Percentiles rank a stretch among this genome's conserved stretches.
phyloP scores from a whole-genome alignment of 2,113 vertebrate genomes.

The Trinectes maculatus region DNA sequence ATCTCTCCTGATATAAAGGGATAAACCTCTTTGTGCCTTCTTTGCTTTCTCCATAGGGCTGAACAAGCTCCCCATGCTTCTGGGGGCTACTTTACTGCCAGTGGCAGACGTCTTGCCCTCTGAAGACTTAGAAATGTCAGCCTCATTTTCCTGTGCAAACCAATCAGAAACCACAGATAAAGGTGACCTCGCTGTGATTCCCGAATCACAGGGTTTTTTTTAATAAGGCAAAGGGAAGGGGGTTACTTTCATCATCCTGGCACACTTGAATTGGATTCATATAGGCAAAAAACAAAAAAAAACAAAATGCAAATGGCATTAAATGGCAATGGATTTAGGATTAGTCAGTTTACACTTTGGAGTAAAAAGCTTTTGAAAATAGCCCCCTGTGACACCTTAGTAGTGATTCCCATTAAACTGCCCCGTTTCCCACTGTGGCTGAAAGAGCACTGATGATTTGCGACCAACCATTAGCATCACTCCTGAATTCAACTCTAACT shows the following conservation, averaged over 20 bases:
- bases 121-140: slow-evolving; percentile 74
- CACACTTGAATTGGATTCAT: slow-evolving; percentile 28
- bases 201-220: slow-evolving; percentile 43
- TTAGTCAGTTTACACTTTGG: slow-evolving; percentile 76
- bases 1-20: slow-evolving; percentile 38
- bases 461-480: slow-evolving; percentile 48
- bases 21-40: slow-evolving; percentile 73
- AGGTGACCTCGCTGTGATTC: slow-evolving; percentile 74
- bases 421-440: slow-evolving; percentile 2
- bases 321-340: slow-evolving; percentile 30
- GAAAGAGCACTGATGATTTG: slow-evolving; percentile 4
- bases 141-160: slow-evolving; percentile 71
- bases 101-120: slow-evolving; percentile 82
- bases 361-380: slow-evolving; percentile 85
- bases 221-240: slow-evolving; percentile 66
- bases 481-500: background rate
- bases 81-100: slow-evolving; percentile 84
- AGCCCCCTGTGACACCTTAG: slow-evolving; percentile 76
- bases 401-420: slow-evolving; percentile 41
- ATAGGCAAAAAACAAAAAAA: slow-evolving; percentile 1
- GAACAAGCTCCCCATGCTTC: slow-evolving; percentile 83
- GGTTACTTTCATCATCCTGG: slow-evolving; percentile 83
- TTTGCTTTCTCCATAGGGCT: slow-evolving; percentile 83
- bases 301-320: background rate
- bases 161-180: slow-evolving; percentile 70